Conservation (phyloP, 2,113 vertebrate genomes). For the Coracopsis vasa region DNA sequence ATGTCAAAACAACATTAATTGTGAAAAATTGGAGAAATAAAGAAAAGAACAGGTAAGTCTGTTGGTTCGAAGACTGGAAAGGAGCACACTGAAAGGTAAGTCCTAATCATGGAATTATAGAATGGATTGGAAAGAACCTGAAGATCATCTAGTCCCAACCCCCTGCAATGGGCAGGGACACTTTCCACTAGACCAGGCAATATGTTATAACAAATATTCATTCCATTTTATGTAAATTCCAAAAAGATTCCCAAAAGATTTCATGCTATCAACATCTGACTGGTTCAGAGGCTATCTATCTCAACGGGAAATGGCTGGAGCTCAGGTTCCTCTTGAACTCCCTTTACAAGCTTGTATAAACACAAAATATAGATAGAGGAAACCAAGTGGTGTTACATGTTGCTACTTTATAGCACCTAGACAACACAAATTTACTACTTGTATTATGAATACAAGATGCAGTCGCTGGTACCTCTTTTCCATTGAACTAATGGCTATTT, state of each 20-base stretch:
- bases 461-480: background rate
- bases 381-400: background rate
- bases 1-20: background rate
- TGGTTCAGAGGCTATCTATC: background rate
- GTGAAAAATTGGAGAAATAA: background rate
- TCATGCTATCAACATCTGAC: background rate
- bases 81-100: background rate
- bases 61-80: background rate
- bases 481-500: background rate
- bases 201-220: background rate
- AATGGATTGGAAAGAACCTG: background rate
- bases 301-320: background rate
- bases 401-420: background rate
- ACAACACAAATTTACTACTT: background rate
- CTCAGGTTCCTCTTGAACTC: background rate
- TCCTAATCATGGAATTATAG: background rate
- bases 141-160: background rate
- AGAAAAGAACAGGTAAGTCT: background rate
- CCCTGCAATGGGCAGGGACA: background rate
- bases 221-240: background rate
- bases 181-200: background rate
- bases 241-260: background rate
- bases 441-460: background rate
- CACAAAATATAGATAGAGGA: background rate
- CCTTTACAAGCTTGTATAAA: background rate